phyloP scores from a whole-genome alignment of 2,113 vertebrate genomes.

The Fukomys damarensis region DNA sequence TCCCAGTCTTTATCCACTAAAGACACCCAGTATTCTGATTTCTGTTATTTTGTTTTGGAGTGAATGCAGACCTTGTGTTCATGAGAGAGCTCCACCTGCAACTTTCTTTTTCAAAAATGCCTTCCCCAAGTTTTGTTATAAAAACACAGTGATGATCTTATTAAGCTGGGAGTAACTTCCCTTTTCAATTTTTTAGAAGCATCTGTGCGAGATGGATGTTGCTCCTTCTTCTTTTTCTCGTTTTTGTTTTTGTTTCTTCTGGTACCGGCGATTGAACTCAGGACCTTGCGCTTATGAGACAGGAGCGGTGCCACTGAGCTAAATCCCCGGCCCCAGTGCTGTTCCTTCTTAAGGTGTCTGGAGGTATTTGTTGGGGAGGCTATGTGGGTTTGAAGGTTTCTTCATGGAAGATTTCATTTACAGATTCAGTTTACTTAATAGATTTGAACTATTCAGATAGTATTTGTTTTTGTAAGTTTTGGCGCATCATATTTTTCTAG shows the following conservation, averaged over 20 bases:
- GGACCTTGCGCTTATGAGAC: too few species aligned
- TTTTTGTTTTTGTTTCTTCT: too few species aligned
- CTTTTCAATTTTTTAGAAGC: slow-evolving; percentile 42
- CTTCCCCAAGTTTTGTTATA: neutral
- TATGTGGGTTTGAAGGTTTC: neutral
- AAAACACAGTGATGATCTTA: neutral
- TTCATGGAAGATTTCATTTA: slow-evolving; percentile 11
- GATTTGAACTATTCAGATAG: neutral
- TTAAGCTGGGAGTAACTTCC: neutral
- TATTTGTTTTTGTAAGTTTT: neutral
- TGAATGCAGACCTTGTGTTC: slow-evolving; percentile 21
- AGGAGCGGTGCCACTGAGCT: too few species aligned
- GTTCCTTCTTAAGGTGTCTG: slow-evolving; percentile 19
- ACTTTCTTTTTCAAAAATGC: neutral
- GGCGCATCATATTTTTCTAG: neutral
- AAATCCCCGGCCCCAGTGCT: too few species aligned
- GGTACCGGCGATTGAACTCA: too few species aligned
- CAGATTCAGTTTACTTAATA: neutral
- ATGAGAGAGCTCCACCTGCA: neutral
- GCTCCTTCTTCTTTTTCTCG: slow-evolving; percentile 27
- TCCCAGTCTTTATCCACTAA: neutral
- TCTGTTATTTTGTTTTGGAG: neutral
- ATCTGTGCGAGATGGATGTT: neutral
- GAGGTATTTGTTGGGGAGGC: neutral
- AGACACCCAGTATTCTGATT: neutral